Percentiles rank a stretch among this genome's conserved stretches.
These are phyloP conservation scores for Calyptommatus sinebrachiatus DNA, from an alignment of 2,113 vertebrate species.

Conservation along the genomic window DNA sequence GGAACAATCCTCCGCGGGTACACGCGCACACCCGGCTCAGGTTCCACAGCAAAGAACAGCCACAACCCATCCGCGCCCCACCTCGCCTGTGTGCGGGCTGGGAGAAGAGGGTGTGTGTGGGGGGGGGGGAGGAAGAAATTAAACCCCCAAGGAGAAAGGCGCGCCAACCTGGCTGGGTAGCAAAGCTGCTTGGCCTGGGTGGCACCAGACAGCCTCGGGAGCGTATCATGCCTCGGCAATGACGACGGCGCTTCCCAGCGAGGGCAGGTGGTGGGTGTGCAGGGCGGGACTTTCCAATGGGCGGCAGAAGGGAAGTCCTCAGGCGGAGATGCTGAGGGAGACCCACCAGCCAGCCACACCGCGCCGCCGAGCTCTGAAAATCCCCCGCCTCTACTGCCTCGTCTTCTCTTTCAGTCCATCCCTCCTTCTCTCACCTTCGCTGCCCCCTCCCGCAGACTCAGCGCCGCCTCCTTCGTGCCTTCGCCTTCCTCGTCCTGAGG, in stretches of 20 bases:
- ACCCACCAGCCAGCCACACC: background rate
- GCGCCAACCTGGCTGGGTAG: background rate
- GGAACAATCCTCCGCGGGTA: background rate
- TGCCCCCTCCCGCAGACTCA: background rate
- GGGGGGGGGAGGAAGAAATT: background rate
- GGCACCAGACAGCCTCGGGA: background rate
- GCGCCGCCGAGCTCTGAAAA: background rate
- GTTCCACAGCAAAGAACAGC: too few relatives aligned
- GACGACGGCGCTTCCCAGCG: background rate
- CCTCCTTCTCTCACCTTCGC: slow-evolving; percentile 2
- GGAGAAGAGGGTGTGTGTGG: too few relatives aligned
- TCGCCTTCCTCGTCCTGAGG: background rate
- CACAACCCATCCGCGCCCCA: background rate
- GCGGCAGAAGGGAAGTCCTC: background rate
- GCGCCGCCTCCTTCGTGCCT: background rate
- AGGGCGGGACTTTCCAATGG: background rate
- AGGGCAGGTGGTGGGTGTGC: background rate
- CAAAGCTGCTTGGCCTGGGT: fast-evolving
- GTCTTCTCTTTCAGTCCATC: background rate
- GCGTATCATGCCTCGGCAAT: too few relatives aligned
- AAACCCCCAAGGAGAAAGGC: background rate
- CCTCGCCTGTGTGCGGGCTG: background rate
- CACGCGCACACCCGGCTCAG: background rate
- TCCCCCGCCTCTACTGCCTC: background rate
- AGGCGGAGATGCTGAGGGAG: too few relatives aligned